Percentiles rank a stretch among this genome's conserved stretches.
Conservation (phyloP, 1,140 invertebrate genomes). For the Drosophila sechellia region DNA sequence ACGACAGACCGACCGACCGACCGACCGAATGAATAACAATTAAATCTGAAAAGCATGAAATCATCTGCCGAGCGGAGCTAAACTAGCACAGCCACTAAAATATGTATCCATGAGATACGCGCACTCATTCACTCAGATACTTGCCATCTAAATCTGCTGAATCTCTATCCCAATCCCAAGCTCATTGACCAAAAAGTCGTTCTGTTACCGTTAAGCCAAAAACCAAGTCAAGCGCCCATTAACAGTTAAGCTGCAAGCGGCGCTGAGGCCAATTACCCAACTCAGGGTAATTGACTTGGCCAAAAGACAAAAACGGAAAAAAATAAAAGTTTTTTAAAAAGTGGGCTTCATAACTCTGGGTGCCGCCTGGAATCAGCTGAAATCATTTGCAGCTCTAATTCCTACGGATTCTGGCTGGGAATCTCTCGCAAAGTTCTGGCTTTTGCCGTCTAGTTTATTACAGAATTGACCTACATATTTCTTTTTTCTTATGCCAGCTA, state of each 20-base stretch:
- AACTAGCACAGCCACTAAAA: conserved; percentile 38
- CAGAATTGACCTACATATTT: conserved; percentile 81
- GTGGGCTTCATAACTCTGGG: conserved; percentile 40
- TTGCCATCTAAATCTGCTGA: not conserved
- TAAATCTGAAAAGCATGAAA: conserved; percentile 82
- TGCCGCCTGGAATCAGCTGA: conserved; percentile 59
- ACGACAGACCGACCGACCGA: conserved; percentile 40
- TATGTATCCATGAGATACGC: conserved; percentile 52
- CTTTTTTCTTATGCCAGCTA: conserved; percentile 52
- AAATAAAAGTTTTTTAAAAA: not conserved
- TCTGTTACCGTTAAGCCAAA: conserved; percentile 70
- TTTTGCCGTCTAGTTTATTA: conserved; percentile 71
- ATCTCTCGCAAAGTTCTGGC: conserved; percentile 23
- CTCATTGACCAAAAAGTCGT: conserved; percentile 75
- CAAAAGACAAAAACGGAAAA: conserved; percentile 1
- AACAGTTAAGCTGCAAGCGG: conserved; percentile 68
- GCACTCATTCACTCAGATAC: no score
- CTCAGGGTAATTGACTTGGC: conserved; percentile 68
- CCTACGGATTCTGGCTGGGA: conserved; percentile 28
- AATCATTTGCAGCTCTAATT: conserved; percentile 48
- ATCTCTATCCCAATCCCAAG: conserved; percentile 43
- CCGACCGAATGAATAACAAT: conserved; percentile 72
- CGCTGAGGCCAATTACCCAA: conserved; percentile 72
- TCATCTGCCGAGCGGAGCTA: conserved; percentile 67
- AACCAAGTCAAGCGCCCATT: conserved; percentile 69